Evolutionary conservation across 2,797 vertebrate genomes (phyloP).

Genomic region (Mareca penelope): DNA sequence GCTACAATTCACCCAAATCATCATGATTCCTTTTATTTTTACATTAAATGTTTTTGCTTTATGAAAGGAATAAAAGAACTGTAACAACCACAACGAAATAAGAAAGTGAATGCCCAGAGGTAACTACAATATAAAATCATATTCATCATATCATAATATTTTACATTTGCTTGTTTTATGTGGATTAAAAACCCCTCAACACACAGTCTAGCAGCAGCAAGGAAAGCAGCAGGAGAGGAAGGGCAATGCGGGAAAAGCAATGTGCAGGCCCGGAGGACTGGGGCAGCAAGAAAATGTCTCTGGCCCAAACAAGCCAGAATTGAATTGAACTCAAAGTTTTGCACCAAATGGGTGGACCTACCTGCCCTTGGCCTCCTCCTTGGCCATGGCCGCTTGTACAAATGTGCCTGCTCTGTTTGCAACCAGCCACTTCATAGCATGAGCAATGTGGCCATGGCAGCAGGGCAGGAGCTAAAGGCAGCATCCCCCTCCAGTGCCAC

Average conservation of each 20-base stretch:
- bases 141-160: conserved; percentile 55
- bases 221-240: neutral
- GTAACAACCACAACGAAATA: conserved; percentile 47
- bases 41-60: conserved; percentile 48
- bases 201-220: neutral
- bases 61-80: conserved; percentile 42
- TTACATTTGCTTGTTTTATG: conserved; percentile 30
- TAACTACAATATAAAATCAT: conserved; percentile 41
- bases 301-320: neutral
- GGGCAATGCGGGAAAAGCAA: neutral
- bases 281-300: neutral
- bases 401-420: neutral
- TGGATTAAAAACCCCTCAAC: neutral
- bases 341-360: neutral
- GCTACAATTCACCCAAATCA: conserved; percentile 13
- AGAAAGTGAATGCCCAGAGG: conserved; percentile 45
- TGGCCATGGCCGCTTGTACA: neutral
- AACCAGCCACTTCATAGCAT: neutral
- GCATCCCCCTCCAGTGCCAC: neutral
- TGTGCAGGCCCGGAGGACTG: accelerated
- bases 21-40: conserved; percentile 35
- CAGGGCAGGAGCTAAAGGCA: neutral
- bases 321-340: neutral
- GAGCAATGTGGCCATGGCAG: accelerated
- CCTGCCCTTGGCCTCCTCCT: neutral